A percentile compares a stretch with the other conserved stretches of the same genome.
Conservation (phyloP, 2,113 vertebrate genomes). For the Psilopsiagon aurifrons region DNA sequence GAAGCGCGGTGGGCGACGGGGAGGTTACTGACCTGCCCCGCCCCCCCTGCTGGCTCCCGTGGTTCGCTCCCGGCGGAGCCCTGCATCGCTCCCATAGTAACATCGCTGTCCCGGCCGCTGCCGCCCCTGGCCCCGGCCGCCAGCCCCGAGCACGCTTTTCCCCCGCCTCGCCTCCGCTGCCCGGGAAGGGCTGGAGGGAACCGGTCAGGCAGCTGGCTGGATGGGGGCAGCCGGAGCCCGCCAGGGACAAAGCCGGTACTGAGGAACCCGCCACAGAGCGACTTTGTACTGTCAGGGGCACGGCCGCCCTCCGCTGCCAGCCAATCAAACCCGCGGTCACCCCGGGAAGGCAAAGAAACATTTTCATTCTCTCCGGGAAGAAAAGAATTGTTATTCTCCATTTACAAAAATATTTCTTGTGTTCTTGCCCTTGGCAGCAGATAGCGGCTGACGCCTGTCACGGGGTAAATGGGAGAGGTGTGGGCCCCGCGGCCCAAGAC, state of each 20-base stretch:
- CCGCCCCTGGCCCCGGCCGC: background rate
- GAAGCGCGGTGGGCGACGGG: background rate
- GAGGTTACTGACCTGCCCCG: slow-evolving; percentile 46
- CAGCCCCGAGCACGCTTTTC: background rate
- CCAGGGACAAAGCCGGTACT: slow-evolving; percentile 11
- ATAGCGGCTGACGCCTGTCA: background rate
- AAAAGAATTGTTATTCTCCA: slow-evolving; percentile 38
- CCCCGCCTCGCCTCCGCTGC: background rate
- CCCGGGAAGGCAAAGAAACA: background rate
- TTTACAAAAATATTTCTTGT: slow-evolving; percentile 52
- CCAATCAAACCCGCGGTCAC: slow-evolving; percentile 25
- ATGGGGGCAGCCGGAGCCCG: background rate
- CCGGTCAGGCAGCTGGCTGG: background rate
- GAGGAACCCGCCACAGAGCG: slow-evolving; percentile 21
- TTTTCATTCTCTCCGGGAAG: slow-evolving; percentile 21
- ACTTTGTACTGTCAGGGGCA: slow-evolving; percentile 26
- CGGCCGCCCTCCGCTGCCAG: background rate
- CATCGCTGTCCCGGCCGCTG: background rate
- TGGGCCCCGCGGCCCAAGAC: background rate
- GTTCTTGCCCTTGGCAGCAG: background rate
- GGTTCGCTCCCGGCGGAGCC: slow-evolving; percentile 44
- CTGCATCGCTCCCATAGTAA: slow-evolving; percentile 61
- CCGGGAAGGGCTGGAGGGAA: background rate
- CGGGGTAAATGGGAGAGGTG: background rate
- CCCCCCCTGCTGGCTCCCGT: background rate